Conservation (phyloP, 2,113 vertebrate genomes). For the Tetrao urogallus region DNA sequence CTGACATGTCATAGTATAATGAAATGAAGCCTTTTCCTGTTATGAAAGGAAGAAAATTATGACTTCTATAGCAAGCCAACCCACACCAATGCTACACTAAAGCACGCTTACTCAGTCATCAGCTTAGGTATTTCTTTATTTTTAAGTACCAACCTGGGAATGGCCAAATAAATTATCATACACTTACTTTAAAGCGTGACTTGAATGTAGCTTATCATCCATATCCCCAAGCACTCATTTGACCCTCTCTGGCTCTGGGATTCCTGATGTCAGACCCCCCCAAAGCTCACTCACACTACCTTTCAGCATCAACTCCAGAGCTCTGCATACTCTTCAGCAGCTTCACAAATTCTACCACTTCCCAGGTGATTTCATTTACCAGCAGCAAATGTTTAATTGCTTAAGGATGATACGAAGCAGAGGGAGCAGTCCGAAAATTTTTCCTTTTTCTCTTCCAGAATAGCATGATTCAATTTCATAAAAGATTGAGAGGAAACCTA, state of each 20-base stretch:
- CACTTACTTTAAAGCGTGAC: background rate
- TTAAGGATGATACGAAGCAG: background rate
- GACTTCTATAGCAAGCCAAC: background rate
- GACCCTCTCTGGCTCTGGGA: background rate
- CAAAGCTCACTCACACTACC: background rate
- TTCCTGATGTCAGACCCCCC: background rate
- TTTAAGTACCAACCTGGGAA: background rate
- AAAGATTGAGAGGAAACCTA: background rate
- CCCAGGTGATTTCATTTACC: background rate
- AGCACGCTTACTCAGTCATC: background rate
- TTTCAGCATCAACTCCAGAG: background rate
- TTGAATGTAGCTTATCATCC: background rate
- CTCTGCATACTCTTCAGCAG: background rate
- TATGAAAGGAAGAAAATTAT: background rate
- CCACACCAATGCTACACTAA: background rate
- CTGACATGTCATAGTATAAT: background rate
- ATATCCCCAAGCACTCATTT: fast-evolving
- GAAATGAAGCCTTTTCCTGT: background rate
- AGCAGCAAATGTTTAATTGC: background rate
- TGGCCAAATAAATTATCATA: background rate
- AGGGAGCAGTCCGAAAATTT: background rate
- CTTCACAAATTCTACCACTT: background rate
- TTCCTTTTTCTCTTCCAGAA: background rate
- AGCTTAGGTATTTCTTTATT: background rate
- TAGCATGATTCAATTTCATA: background rate